Conservation (phyloP, 53 echinoderm and acorn worm genomes). For the Mesocentrotus franciscanus region DNA sequence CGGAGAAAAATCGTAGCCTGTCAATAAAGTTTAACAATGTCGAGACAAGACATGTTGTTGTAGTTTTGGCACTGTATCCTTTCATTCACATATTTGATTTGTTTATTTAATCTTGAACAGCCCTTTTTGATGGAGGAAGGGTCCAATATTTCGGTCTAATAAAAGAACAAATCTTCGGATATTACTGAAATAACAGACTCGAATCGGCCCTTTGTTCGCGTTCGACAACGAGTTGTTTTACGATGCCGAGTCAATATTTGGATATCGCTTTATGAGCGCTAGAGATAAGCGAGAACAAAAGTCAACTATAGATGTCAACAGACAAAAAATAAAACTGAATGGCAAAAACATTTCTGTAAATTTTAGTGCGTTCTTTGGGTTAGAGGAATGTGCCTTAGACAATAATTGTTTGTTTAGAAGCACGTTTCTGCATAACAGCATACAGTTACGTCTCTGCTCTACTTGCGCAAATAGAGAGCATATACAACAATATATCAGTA, state of each 20-base stretch:
- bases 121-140: neutral
- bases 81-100: neutral
- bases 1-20: too few relatives aligned
- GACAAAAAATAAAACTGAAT: neutral
- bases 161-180: slow-evolving; percentile 29
- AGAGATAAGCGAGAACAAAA: slow-evolving; percentile 51
- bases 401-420: neutral
- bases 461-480: neutral
- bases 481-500: neutral
- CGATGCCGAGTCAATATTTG: slow-evolving; percentile 25
- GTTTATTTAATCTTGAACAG: slow-evolving; percentile 17
- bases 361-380: neutral
- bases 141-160: slow-evolving; percentile 17
- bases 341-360: neutral
- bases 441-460: neutral
- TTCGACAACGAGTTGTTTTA: slow-evolving; percentile 43
- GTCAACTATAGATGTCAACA: slow-evolving; percentile 30
- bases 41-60: neutral
- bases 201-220: slow-evolving; percentile 9
- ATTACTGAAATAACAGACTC: slow-evolving; percentile 43
- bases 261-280: neutral
- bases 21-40: neutral
- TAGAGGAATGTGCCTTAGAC: neutral
- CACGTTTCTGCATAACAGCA: neutral
- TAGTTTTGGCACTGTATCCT: too few relatives aligned